A percentile compares a stretch with the other conserved stretches of the same genome.
These are phyloP conservation scores for Nematolebias whitei DNA, from an alignment of 2,113 vertebrate genomes.

Conservation along the genomic window DNA sequence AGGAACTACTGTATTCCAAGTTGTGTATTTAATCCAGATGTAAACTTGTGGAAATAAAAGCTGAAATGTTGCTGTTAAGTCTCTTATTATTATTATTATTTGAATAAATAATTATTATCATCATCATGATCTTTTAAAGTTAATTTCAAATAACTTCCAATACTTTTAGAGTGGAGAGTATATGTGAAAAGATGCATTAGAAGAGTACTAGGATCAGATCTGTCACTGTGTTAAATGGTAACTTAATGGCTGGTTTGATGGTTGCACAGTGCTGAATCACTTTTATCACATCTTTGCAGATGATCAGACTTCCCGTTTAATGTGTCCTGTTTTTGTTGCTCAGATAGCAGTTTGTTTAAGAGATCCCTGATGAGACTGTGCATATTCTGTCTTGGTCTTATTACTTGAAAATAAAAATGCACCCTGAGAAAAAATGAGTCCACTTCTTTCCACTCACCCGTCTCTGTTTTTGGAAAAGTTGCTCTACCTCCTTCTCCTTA, in stretches of 20 bases:
- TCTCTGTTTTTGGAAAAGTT: constrained; percentile 86
- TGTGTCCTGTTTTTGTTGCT: not conserved
- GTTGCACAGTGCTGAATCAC: not conserved
- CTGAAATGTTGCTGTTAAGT: no score
- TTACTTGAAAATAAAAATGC: not conserved
- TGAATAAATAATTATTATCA: no score
- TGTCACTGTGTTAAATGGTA: not conserved
- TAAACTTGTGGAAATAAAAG: no score
- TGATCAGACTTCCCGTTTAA: constrained; percentile 5
- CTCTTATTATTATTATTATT: no score
- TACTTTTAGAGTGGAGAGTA: no score
- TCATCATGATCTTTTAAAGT: no score
- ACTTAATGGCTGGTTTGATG: not conserved
- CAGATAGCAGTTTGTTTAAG: not conserved
- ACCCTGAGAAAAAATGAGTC: not conserved
- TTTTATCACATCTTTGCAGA: constrained; percentile 4
- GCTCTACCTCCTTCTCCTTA: constrained; percentile 90
- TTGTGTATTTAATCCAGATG: no score
- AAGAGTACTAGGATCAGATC: not conserved
- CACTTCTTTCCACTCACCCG: constrained; percentile 70
- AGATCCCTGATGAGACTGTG: not conserved
- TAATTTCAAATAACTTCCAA: no score
- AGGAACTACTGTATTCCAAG: no score
- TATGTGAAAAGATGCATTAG: not conserved
- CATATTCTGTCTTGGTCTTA: not conserved